Base-by-base conservation (phyloP, 2,888 invertebrate genomes). In the Sinohyriopsis cumingii region DNA sequence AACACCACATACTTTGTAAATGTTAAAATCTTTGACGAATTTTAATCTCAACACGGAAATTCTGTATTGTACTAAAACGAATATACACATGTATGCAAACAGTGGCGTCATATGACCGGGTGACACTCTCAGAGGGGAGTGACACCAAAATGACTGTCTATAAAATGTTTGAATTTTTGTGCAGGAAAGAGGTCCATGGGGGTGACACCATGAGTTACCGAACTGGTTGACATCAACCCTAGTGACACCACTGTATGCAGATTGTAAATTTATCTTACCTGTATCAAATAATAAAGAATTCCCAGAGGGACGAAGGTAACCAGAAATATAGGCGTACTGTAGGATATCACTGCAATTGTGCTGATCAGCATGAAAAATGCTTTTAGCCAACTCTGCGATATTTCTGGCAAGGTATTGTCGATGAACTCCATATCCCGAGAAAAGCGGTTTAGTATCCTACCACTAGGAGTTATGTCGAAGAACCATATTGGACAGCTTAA, bases 381-480 rank as follows among this genome's bases (percentile, higher is more conserved):
- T 33, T 78, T 75, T 19, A 84, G 61, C 5, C 75, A 78, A 18
- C 72, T 73, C 33, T 79, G 71, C 63, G 79, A 77, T 33, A 78
- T 79, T 25, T 68, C 55, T 0, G 83, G 82, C n/a, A 87, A 68
- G 24, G 69, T 81, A 69, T 80, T 84, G 77, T 87, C 87, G 18
- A 86, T 77, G 1, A 78, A 78, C 63, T 86, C 86, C 5, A 85
- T 78, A 67, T 87, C 87, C 22, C 82, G 70, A 9, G 86, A 84
- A 77, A 86, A 87, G 28, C 81, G 67, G 78, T 89, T 90, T 33
- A 89, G 69, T 33, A 90, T 86, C 57, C 88, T 82, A 19, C 86
- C 90, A 24, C 85, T 71, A 7, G 90, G 90, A 7, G 90, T 90
- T 7, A 89, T 89, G 68, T 88, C 87, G 69, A 88, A 88, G 73